phyloP scores from a whole-genome alignment of 2,797 vertebrate genomes.

The Sebastes diploproa region DNA sequence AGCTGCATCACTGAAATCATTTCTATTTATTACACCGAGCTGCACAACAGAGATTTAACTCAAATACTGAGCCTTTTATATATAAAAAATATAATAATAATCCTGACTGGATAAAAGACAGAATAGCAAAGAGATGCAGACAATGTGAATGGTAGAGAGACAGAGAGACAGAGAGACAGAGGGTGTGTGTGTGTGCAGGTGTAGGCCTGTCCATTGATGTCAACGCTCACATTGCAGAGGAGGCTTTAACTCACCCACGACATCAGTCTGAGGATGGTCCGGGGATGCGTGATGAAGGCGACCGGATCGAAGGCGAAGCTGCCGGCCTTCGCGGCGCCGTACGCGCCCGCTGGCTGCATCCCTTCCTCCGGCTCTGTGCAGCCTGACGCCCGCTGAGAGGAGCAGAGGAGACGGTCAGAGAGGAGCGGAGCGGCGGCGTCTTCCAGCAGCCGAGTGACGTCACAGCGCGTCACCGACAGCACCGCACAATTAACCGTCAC shows the following conservation, averaged over 20 bases:
- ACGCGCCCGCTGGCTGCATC: slow-evolving; percentile 85
- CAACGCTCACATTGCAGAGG: slow-evolving; percentile 21
- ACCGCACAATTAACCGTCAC: not conserved
- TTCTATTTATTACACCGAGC: not conserved
- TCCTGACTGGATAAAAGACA: not conserved
- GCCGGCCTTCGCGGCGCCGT: slow-evolving; percentile 90
- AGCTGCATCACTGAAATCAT: not conserved
- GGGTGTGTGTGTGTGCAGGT: slow-evolving; percentile 6
- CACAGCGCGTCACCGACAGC: slow-evolving; percentile 61
- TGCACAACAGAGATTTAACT: not conserved
- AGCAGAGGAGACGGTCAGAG: slow-evolving; percentile 36
- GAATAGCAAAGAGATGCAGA: not conserved
- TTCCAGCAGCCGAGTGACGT: slow-evolving; percentile 61
- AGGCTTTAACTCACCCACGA: slow-evolving; percentile 89
- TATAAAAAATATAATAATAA: not conserved
- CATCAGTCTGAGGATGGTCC: slow-evolving; percentile 88
- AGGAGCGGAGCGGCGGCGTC: slow-evolving; percentile 47
- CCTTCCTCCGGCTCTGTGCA: slow-evolving; percentile 55
- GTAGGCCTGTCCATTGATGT: slow-evolving; percentile 45
- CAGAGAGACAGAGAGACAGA: not conserved
- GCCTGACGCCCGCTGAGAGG: slow-evolving; percentile 42
- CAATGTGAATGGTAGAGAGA: slow-evolving; percentile 31
- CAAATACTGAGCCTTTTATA: not conserved
- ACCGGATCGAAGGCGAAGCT: slow-evolving; percentile 85
- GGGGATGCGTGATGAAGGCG: slow-evolving; percentile 90